Evolutionary conservation across 2,888 invertebrate species (phyloP).

Genomic region (Ischnura elegans): DNA sequence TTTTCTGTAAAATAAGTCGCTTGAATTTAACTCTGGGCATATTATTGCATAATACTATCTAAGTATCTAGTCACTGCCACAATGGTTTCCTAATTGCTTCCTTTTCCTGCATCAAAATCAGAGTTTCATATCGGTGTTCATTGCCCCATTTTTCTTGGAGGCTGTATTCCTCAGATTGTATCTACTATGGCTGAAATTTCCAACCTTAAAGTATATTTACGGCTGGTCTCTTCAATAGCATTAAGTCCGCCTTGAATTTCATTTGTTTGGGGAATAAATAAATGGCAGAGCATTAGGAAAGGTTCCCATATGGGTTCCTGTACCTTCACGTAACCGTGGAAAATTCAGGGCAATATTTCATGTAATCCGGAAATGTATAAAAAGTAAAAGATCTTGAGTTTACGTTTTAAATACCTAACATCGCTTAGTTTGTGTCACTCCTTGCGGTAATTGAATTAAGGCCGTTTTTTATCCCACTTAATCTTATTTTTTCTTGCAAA

Average conservation of each 20-base stretch:
- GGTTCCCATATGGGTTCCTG: not conserved
- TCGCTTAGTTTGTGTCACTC: not conserved
- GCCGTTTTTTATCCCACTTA: constrained; percentile 43
- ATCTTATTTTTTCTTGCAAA: constrained; percentile 35
- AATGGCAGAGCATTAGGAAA: not conserved
- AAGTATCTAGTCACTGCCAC: too few species aligned
- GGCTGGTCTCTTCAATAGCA: not conserved
- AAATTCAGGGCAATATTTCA: not conserved
- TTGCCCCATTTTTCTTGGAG: not conserved
- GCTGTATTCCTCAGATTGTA: not conserved
- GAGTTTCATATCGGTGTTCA: not conserved
- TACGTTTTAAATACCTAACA: constrained; percentile 4
- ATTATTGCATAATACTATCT: too few species aligned
- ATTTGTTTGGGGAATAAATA: constrained; percentile 33
- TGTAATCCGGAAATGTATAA: not conserved
- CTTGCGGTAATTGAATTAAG: constrained; percentile 46
- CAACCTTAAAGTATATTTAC: not conserved
- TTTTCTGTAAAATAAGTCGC: too few species aligned
- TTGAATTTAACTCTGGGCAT: too few species aligned
- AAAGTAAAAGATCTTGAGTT: constrained; percentile 19
- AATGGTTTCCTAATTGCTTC: not conserved
- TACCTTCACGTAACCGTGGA: not conserved
- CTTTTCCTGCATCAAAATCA: not conserved
- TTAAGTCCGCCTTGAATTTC: constrained; percentile 34
- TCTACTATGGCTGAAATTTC: not conserved